Evolutionary conservation across 2,113 vertebrate species (phyloP).

Genomic region (Neoarius graeffei): DNA sequence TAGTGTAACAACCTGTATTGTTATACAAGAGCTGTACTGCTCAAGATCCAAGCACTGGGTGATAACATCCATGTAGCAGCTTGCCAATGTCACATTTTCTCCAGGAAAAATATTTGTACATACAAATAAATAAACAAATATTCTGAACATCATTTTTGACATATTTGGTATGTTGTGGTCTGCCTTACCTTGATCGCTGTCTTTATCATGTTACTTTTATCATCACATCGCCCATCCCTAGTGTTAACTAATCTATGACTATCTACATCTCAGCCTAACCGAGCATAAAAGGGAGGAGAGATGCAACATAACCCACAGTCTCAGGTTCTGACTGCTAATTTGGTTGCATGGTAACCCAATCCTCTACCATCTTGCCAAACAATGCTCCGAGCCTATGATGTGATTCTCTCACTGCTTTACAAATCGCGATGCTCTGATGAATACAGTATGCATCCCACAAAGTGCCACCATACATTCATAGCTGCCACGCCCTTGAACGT

Average conservation of each 20-base stretch:
- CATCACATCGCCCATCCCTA: not conserved
- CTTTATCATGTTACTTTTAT: not conserved
- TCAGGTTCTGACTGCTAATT: constrained; percentile 25
- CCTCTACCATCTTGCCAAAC: constrained; percentile 7
- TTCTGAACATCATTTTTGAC: too few relatives aligned
- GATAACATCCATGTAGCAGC: too few relatives aligned
- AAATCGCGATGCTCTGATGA: not conserved
- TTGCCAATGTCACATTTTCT: too few relatives aligned
- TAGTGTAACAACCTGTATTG: too few relatives aligned
- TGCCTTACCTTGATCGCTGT: too few relatives aligned
- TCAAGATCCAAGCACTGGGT: too few relatives aligned
- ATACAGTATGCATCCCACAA: not conserved
- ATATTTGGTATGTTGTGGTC: too few relatives aligned
- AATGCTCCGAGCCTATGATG: not conserved
- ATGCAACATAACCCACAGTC: constrained; percentile 6
- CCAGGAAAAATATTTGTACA: too few relatives aligned
- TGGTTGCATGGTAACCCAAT: constrained; percentile 15
- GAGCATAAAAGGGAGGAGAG: not conserved
- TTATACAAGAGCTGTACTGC: too few relatives aligned
- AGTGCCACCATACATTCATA: not conserved
- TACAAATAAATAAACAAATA: too few relatives aligned
- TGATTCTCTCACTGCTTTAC: not conserved
- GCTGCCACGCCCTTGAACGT: constrained; percentile 27
- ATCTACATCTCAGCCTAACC: constrained; percentile 5
- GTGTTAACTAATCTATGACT: not conserved